Percentiles rank a stretch among this genome's conserved stretches.
These are phyloP conservation scores for Carcinoscorpius rotundicauda DNA, from an alignment of 1,140 invertebrate species.

Conservation along the genomic window DNA sequence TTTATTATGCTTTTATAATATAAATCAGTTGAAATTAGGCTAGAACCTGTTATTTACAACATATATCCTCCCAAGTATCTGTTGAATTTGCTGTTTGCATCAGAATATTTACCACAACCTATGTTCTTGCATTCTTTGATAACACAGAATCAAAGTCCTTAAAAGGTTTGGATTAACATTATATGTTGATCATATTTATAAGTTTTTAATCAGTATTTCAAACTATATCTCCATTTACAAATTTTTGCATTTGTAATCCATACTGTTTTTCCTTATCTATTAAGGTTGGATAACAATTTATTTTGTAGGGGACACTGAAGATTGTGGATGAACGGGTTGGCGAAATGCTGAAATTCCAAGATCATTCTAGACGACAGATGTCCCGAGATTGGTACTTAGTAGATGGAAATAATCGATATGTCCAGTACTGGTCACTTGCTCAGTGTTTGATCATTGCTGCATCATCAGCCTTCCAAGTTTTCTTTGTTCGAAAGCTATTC, in stretches of 20 bases:
- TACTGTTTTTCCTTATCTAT: neutral
- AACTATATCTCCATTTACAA: neutral
- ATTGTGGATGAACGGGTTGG: slow-evolving; percentile 71
- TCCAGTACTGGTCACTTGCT: slow-evolving; percentile 70
- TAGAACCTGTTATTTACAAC: too few relatives aligned
- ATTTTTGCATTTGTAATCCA: slow-evolving; percentile 4
- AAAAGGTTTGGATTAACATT: too few relatives aligned
- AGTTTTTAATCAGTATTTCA: too few relatives aligned
- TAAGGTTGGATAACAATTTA: slow-evolving; percentile 8
- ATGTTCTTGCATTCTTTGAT: too few relatives aligned
- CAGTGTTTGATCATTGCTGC: slow-evolving; percentile 69
- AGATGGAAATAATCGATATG: slow-evolving; percentile 67
- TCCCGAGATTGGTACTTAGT: slow-evolving; percentile 68
- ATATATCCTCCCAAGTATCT: too few relatives aligned
- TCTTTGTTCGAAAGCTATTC: slow-evolving; percentile 77
- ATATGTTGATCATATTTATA: too few relatives aligned
- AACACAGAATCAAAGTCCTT: too few relatives aligned
- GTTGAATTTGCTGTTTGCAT: too few relatives aligned
- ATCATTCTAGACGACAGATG: slow-evolving; percentile 60
- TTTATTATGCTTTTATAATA: too few relatives aligned
- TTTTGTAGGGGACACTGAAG: slow-evolving; percentile 48
- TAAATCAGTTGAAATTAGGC: too few relatives aligned
- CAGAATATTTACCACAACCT: too few relatives aligned
- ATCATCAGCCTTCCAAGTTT: slow-evolving; percentile 66
- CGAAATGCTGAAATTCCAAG: slow-evolving; percentile 68